Evolutionary conservation across 2,888 invertebrate species (phyloP), one percentile per base, ranked within the genome.

Genomic region (Sericinus montela): DNA sequence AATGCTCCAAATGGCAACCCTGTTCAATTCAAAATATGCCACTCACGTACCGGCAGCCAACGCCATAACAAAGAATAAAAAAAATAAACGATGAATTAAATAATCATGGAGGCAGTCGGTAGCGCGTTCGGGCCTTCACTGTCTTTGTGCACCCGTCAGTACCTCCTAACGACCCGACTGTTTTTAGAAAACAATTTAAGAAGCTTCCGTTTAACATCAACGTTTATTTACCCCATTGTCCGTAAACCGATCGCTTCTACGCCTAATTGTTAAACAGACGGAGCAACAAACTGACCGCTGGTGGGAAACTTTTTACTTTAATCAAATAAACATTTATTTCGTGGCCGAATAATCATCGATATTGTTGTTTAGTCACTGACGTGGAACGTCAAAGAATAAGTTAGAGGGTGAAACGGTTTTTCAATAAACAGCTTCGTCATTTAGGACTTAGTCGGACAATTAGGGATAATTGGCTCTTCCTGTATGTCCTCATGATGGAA

Each of bases 151-250:
- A 36, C 52, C 43, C 57, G 54, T 60, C 62, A 60, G 37, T 37
- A 32, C 54, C 65, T 80, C 80, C 71, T 79, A 80, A 77, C 81
- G 80, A 80, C 69, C 70, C 48, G 62, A 70, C 72, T 84, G 86
- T 85, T 86, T 83, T 80, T 80, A 79, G 74, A 83, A 86, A 86
- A 87, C 84, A 85, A 74, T 82, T 77, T 77, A 78, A 80, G 78
- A 77, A 72, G 86, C 85, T 86, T 81, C 87, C 86, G 85, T 85
- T 84, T 79, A 64, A 60, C 63, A 54, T 59, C 60, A 58, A 59
- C 68, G 78, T 83, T 80, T 81, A 80, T 78, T 80, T 77, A 76
- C 65, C 62, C 72, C 60, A 81, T 85, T 85, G 85, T 83, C 66
- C 59, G 59, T 71, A 72, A 77, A 71, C 79, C 78, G 77, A 83